phyloP scores from a whole-genome alignment of 2,113 vertebrate genomes.

The Megaceryle torquata region DNA sequence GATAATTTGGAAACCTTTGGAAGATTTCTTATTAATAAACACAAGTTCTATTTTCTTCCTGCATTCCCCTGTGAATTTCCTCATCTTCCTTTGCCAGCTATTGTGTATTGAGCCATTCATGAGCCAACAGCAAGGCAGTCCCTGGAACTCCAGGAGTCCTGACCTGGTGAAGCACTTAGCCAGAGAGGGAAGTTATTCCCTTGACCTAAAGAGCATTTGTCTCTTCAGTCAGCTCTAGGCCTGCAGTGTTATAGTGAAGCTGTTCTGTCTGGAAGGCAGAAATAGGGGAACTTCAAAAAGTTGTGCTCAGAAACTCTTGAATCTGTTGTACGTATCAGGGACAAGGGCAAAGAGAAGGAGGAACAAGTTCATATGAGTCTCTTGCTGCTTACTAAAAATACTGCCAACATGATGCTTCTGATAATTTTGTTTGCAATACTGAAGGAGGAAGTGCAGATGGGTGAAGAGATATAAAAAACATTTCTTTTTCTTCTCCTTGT shows the following conservation, averaged over 20 bases:
- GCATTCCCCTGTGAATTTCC: neutral
- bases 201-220: neutral
- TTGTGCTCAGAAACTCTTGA: neutral
- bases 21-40: slow-evolving; percentile 23
- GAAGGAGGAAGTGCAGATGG: slow-evolving; percentile 44
- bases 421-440: slow-evolving; percentile 45
- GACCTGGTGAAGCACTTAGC: neutral
- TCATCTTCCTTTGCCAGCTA: slow-evolving; percentile 27
- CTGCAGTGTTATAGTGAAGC: neutral
- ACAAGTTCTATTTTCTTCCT: neutral
- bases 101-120: neutral
- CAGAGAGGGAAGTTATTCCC: neutral
- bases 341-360: slow-evolving; percentile 1
- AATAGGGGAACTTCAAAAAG: neutral
- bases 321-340: neutral
- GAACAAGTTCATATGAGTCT: slow-evolving; percentile 32
- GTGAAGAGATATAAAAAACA: slow-evolving; percentile 24
- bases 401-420: slow-evolving; percentile 1
- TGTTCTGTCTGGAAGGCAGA: neutral
- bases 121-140: neutral
- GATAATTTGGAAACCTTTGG: slow-evolving; percentile 25
- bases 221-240: neutral
- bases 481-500: slow-evolving; percentile 26
- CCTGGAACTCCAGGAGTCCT: slow-evolving; percentile 16
- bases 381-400: slow-evolving; percentile 49